Percentiles rank a stretch among this genome's conserved stretches.
phyloP scores from a whole-genome alignment of 2,888 invertebrate species.

The Platynereis dumerilii region DNA sequence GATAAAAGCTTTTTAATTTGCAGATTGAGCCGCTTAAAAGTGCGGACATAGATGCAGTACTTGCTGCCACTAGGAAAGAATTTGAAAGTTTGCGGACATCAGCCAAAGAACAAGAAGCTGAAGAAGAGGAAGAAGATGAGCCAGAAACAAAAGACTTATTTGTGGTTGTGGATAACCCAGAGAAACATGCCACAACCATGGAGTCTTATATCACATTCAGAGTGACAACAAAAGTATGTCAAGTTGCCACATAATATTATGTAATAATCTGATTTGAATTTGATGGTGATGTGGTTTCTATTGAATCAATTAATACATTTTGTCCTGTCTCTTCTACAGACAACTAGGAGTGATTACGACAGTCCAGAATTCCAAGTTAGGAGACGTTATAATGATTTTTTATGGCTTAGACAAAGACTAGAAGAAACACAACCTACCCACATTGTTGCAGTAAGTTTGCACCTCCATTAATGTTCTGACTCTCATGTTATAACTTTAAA shows the following conservation, averaged over 20 bases:
- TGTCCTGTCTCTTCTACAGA: conserved; percentile 63
- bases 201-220: conserved; percentile 77
- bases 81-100: conserved; percentile 19
- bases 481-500: not conserved
- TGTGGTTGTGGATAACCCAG: conserved; percentile 75
- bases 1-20: not conserved
- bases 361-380: conserved; percentile 73
- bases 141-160: conserved; percentile 67
- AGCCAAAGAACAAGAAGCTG: conserved; percentile 52
- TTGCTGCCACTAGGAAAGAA: conserved; percentile 15
- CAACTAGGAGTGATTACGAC: conserved; percentile 71
- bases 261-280: too few relatives aligned
- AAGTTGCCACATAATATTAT: not conserved
- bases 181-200: conserved; percentile 75
- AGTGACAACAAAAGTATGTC: conserved; percentile 69
- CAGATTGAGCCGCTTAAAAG: conserved; percentile 22
- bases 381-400: conserved; percentile 76
- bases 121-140: conserved; percentile 53
- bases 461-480: not conserved
- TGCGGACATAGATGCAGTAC: conserved; percentile 18
- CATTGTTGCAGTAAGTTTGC: conserved; percentile 71
- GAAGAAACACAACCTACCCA: conserved; percentile 73
- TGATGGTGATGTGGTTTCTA: too few relatives aligned
- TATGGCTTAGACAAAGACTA: conserved; percentile 73
- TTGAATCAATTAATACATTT: too few relatives aligned